Base-by-base conservation (phyloP, 2,797 vertebrate species). In the Diceros bicornis region DNA sequence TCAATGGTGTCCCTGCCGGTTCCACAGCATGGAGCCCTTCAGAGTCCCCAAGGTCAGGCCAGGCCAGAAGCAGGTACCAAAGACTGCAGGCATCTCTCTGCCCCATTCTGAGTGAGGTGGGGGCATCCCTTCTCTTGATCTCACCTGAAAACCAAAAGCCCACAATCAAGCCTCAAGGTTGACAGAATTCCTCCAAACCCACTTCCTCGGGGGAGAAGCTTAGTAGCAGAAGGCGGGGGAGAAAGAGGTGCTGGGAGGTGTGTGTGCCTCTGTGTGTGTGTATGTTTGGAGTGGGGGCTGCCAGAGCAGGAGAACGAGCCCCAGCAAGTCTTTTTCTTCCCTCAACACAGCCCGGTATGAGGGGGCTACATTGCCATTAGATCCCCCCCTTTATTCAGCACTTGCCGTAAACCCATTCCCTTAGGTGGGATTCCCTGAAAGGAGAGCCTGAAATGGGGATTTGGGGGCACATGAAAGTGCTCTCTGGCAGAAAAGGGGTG, bases 141-240 rank as follows among this genome's bases (percentile, higher is more conserved):
- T 85, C 66, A 44, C 59, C 34, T 91, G 62, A 85, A 96, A 95
- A 79, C 74, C 47, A 27, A 81, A 81, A 81, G 13, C 7, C 13
- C 32, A 34, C 64, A 50, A 59, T 68, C 52, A 74, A 92, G 18
- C 6, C 52, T 85, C 78, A 64, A 75, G 47, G 50, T 13, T 91
- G 72, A 78, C 68, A 77, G 88, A 94, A 89, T 62, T 93, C n/a
- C 66, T 94, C 37, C 74, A 89, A 85, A 34, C 41, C 32, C 57
- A 29, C 23, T 74, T 82, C 69, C 59, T 47, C 74, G 32, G 29
- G 37, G 21, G 50, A 83, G 61, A 11, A 41, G 52, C 14, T 55
- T 50, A 44, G 37, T 10, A 71, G 78, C 50, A 89, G 52, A 52
- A n/a, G 18, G 17, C 6, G 6, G 20, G 12, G 16, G 50, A 14